A percentile compares a stretch with the other conserved stretches of the same genome.
Conservation (phyloP, 2,113 vertebrate species). For the Bufo bufo region DNA sequence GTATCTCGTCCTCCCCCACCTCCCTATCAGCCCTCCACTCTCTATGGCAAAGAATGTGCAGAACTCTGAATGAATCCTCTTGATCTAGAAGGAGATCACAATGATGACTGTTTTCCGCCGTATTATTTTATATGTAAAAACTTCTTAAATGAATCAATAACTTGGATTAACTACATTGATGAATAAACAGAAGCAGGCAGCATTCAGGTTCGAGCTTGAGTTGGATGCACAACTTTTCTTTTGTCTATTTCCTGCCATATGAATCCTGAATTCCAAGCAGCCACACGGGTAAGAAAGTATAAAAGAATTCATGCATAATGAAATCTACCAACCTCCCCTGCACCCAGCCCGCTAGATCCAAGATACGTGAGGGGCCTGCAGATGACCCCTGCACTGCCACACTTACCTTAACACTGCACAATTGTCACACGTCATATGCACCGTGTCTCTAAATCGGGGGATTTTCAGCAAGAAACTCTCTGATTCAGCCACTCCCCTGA, state of each 20-base stretch:
- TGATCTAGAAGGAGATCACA: not conserved
- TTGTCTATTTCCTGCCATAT: not conserved
- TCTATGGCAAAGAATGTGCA: not conserved
- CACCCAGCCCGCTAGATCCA: not conserved
- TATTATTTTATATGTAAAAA: not conserved
- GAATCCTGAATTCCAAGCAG: not conserved
- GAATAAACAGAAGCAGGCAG: not conserved
- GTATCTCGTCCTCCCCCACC: not conserved
- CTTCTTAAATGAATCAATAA: not conserved
- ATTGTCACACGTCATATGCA: not conserved
- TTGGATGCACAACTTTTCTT: not conserved
- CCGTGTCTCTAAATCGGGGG: not conserved
- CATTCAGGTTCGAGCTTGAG: not conserved
- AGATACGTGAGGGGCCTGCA: not conserved
- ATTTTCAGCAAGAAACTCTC: not conserved
- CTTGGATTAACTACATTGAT: not conserved
- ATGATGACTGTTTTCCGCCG: not conserved
- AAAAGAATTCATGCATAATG: not conserved
- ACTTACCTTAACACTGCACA: constrained; percentile 17
- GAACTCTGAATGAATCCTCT: not conserved
- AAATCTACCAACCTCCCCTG: not conserved
- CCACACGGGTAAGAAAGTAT: not conserved
- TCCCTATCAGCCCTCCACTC: not conserved
- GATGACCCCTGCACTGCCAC: not conserved
- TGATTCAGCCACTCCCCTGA: constrained; percentile 17